Evolutionary conservation across 2,888 invertebrate species (phyloP), one percentile per base, ranked within the genome.

Genomic region (Mycalesis mineus): DNA sequence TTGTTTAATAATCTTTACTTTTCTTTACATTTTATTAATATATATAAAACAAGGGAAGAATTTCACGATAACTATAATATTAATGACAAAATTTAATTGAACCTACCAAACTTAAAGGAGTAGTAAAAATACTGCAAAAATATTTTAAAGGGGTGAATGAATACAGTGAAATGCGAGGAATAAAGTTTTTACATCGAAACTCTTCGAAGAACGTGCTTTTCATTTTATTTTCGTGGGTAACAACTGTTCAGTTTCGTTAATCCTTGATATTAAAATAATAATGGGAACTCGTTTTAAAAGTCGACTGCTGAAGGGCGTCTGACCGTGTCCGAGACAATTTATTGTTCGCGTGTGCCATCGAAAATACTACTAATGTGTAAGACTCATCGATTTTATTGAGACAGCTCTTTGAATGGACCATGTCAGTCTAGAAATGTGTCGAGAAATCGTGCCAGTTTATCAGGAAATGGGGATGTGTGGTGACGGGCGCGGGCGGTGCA

Each of bases 361-460:
- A 47, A 15, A 47, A 47, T 47, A 15, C 11, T 45, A 14, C 44
- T 31, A 57, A 61, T 52, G 61, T 47, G 53, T 54, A 59, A 62
- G 65, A 61, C 62, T 64, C 68, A 63, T 70, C 67, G 67, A 70
- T 70, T 77, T 77, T 73, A 75, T 72, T 72, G 69, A 77, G 77
- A 79, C 78, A 75, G 75, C 71, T 69, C 69, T 69, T 68, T 72
- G 78, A 79, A 77, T 70, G 72, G 71, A 67, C 51, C 70, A 65
- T 75, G 75, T 80, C 76, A 77, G 69, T 70, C 29, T 11, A 29
- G 29, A 40, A 31, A 15, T 22, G 28, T 29, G 67, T 64, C 64
- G 73, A 69, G 74, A 79, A 82, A 72, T 75, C 73, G 75, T 84
- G 83, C 77, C 83, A 81, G 72, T 74, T 69, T 69, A 70, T 76